Conservation (phyloP, 1,140 invertebrate genomes). For the Lycorma delicatula region DNA sequence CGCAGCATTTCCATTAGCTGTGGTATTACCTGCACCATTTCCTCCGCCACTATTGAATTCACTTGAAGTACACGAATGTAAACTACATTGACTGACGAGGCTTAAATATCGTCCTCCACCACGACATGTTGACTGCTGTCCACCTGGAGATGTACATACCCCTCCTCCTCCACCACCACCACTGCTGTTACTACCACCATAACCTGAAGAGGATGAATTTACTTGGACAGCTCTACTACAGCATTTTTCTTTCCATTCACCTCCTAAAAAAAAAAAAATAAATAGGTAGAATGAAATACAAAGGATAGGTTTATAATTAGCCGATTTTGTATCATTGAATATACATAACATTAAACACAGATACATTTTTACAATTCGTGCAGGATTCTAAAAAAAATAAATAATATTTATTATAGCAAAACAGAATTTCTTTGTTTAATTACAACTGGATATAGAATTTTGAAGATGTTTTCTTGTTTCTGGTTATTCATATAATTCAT, state of each 20-base stretch:
- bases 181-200: no score
- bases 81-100: slow-evolving; percentile 59
- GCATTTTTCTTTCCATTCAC: slow-evolving; percentile 10
- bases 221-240: slow-evolving; percentile 14
- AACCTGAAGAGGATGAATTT: no score
- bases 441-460: no score
- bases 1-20: slow-evolving; percentile 1
- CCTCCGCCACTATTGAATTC: slow-evolving; percentile 42
- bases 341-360: no score
- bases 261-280: not conserved
- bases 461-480: no score
- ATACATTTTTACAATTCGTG: no score
- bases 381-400: no score
- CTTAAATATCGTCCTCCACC: slow-evolving; percentile 17
- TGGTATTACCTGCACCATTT: slow-evolving; percentile 11
- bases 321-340: no score
- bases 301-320: not conserved
- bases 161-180: no score
- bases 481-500: no score
- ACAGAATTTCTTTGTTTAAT: no score
- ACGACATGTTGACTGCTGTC: not conserved
- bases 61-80: slow-evolving; percentile 70
- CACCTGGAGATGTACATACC: not conserved
- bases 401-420: no score
- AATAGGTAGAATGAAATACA: not conserved